Base-by-base conservation (phyloP, 2,797 vertebrate species). In the Pipistrellus kuhlii region DNA sequence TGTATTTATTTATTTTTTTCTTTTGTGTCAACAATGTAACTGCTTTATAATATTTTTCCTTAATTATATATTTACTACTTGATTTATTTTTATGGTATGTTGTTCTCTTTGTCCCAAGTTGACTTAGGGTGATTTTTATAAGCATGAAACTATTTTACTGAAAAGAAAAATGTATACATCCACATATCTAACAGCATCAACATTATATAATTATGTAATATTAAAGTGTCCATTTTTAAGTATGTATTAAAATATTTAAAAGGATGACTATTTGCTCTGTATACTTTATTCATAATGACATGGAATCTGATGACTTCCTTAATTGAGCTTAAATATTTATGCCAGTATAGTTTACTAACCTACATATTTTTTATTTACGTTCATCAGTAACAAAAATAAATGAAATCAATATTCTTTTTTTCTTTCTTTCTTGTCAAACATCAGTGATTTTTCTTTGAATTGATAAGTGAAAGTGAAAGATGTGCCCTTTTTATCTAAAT, bases 181-280 rank as follows among this genome's bases (percentile, higher is more conserved):
- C 85, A 96, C 27, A 76, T 98, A 98, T 98, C 97, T 97, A 97
- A 97, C 96, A 90, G 30, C 97, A 96, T 97, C 96, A 97, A 95
- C 94, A 88, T 98, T 96, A 98, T 98, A 98, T 98, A 97, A 99
- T 98, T 99, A 98, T 99, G 98, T 99, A 99, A 99, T 97, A 96
- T 94, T 88, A 91, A 99, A 98, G 98, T 98, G 98, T 99, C 97
- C 97, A 98, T 99, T 99, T 99, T 99, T 98, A 98, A 99, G 98
- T 98, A 98, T 96, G 95, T 98, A 96, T 99, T 99, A 99, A 99
- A 98, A 98, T 99, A 98, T 98, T 98, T 98, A 99, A 98, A 96
- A 92, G 25, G 72, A 93, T 90, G 86, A 96, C 89, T 83, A 53
- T 86, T 68, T 90, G 32, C 30, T 93, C 44, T 90, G 46, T 91